Percentiles rank a stretch among this genome's conserved stretches.
These are phyloP conservation scores for Salpingus planirostris DNA, from an alignment of 2,888 invertebrate genomes.

Conservation along the genomic window DNA sequence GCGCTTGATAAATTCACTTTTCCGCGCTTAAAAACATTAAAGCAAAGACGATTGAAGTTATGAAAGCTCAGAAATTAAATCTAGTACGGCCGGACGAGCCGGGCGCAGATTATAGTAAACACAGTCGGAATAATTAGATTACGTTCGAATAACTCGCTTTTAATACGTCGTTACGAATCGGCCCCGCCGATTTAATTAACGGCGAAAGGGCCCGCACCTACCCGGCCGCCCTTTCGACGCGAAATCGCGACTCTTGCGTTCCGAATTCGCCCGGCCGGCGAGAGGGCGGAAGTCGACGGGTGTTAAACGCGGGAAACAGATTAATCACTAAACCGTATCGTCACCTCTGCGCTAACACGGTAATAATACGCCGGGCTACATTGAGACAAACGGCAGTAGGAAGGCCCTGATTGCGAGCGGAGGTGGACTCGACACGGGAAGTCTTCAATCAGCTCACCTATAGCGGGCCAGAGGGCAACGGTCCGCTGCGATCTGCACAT, in stretches of 20 bases:
- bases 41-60: constrained; percentile 43
- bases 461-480: constrained; percentile 11
- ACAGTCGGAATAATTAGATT: constrained; percentile 42
- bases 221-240: no score
- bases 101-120: constrained; percentile 36
- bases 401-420: constrained; percentile 33
- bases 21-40: constrained; percentile 40
- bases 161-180: constrained; percentile 40
- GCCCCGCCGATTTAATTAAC: constrained; percentile 29
- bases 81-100: constrained; percentile 27
- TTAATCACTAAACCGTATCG: constrained; percentile 11
- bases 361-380: constrained; percentile 7
- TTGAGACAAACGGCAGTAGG: constrained; percentile 35
- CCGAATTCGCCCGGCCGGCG: no score
- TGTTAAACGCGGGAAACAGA: constrained; percentile 11
- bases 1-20: constrained; percentile 44
- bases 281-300: neutral
- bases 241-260: no score
- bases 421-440: constrained; percentile 31
- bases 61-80: constrained; percentile 44
- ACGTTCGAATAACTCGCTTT: constrained; percentile 40
- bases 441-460: constrained; percentile 29
- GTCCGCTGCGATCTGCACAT: constrained; percentile 1
- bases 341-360: neutral
- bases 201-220: no score